These are phyloP conservation scores for Crotalus horridus DNA, from an alignment of 2,113 vertebrate species.

Conservation along the genomic window DNA sequence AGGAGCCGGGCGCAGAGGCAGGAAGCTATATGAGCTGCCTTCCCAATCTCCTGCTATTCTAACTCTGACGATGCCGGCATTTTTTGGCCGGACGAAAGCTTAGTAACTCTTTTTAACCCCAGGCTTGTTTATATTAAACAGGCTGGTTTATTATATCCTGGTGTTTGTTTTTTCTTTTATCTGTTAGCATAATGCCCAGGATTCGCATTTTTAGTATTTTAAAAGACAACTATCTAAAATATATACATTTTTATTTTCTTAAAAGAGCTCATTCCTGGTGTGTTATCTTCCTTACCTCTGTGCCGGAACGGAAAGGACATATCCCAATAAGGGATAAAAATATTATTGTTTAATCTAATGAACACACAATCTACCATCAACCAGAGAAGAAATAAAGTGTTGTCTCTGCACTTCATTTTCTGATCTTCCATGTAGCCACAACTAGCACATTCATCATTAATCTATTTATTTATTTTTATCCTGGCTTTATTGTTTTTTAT, in stretches of 20 bases:
- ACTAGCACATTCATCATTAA: neutral
- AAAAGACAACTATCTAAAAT: neutral
- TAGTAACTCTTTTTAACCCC: too few relatives aligned
- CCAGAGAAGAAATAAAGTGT: neutral
- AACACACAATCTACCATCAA: neutral
- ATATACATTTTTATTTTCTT: neutral
- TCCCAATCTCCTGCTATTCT: too few relatives aligned
- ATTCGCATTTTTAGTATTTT: too few relatives aligned
- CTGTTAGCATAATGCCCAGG: too few relatives aligned
- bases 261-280: neutral
- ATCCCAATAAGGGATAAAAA: neutral
- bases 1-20: too few relatives aligned
- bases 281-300: neutral
- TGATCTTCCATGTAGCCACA: neutral
- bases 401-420: neutral
- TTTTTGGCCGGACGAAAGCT: too few relatives aligned
- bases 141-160: too few relatives aligned
- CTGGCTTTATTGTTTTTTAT: neutral
- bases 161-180: too few relatives aligned
- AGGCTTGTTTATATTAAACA: too few relatives aligned
- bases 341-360: neutral
- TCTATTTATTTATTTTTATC: neutral
- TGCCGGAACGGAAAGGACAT: neutral
- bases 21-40: too few relatives aligned
- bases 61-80: too few relatives aligned